Conservation (phyloP, 2,888 invertebrate species). For the Idaea straminata region DNA sequence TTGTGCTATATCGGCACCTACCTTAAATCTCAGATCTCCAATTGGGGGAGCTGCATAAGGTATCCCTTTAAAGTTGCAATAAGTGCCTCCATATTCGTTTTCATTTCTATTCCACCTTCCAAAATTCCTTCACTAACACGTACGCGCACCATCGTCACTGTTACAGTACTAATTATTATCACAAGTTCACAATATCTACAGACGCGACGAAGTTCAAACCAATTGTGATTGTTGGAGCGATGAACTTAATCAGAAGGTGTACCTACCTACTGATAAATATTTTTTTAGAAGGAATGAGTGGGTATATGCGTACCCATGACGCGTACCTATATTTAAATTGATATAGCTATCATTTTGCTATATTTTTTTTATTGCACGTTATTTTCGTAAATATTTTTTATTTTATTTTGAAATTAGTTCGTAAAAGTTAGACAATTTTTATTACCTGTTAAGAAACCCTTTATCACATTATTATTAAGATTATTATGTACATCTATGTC, state of each 20-base stretch:
- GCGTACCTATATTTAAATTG: not conserved
- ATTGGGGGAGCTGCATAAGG: constrained; percentile 74
- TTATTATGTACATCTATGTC: no score
- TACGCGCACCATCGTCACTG: not conserved
- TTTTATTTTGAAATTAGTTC: no score
- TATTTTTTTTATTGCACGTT: no score
- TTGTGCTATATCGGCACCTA: constrained; percentile 23
- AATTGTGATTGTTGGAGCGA: not conserved
- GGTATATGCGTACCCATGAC: not conserved
- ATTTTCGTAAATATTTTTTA: no score
- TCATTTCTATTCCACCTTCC: constrained; percentile 38
- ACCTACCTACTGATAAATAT: not conserved
- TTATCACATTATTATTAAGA: no score
- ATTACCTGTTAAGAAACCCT: no score
- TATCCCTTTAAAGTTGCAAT: constrained; percentile 56
- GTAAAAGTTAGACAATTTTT: no score
- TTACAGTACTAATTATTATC: not conserved
- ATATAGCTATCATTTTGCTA: no score
- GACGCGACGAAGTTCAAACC: not conserved
- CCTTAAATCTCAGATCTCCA: constrained; percentile 70
- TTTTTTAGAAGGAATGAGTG: not conserved
- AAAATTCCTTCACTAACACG: constrained; percentile 40
- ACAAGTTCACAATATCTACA: not conserved
- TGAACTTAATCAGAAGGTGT: not conserved
- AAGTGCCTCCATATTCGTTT: constrained; percentile 35